Evolutionary conservation across 1,140 invertebrate genomes (phyloP), one percentile per base, ranked within the genome.

Genomic region (Probaryconus sp.): DNA sequence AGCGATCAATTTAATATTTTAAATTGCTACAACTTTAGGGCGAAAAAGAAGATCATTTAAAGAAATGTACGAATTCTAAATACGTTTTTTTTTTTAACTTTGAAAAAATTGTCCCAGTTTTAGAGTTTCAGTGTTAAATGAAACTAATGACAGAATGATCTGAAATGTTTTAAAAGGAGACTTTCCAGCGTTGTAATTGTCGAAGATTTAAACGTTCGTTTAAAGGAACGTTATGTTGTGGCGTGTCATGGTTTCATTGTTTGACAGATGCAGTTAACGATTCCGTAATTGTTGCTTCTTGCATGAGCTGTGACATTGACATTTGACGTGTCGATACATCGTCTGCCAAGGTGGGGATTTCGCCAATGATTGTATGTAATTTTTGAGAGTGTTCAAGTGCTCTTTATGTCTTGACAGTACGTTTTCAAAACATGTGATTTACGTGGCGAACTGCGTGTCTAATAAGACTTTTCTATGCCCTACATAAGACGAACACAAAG

Each of bases 241-340:
- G 16, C 48, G 31, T 51, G 68, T 71, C 56, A 70, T 61, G 40
- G 48, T 48, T 55, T 67, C 42, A 74, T 67, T 68, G 70, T 67
- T 18, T 42, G 40, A 64, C 45, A 64, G 64, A 74, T 24, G 56
- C 60, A 64, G 30, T 68, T 74, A 74, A 48, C 63, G 48, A 60
- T 64, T 64, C 31, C 30, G 33, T 74, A 68, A 74, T 74, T 74
- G 58, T 35, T 28, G 51, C 42, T 74, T 74, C 58, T 74, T 50
- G 51, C 71, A 68, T 58, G 63, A 74, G 71, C 56, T 43, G 11
- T 58, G 71, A 51, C 71, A 69, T 74, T 68, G 71, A 68, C 71
- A 61, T 68, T 68, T 74, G 71, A 74, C 71, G 71, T 74, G 63
- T 38, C 56, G 56, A 74, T 63, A 48, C 55, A 35, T 16, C 11